Evolutionary conservation across 2,113 vertebrate species (phyloP), one percentile per base, ranked within the genome.

Genomic region (Heloderma charlesbogerti): DNA sequence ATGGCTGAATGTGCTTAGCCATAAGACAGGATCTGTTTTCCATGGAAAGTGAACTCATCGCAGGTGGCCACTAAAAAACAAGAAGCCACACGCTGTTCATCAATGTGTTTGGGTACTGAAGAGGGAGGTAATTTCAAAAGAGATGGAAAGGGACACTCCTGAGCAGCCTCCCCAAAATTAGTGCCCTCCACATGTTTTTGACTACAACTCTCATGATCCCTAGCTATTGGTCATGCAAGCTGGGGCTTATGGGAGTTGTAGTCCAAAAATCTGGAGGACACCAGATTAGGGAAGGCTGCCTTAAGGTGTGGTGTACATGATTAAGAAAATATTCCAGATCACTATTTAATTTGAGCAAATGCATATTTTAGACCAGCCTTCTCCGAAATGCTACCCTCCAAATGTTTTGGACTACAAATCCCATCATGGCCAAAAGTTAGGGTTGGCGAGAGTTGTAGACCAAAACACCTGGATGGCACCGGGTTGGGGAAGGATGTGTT

Each of bases 31-130:
- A 43, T 22, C 91, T 7, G 0, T 0, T 31, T n/a, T 71, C 91
- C 79, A 89, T 57, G 60, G 37, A 81, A 92, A 40, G 25, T 89
- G 51, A 90, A 91, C 82, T 0, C 86, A 72, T 87, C 27, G 63
- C 7, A 92, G 3, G 6, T 69, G 29, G 60, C 78, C 75, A 60
- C 13, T 74, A 81, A n/a, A 84, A 77, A 60, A 20, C 29, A 34
- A 60, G 37, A 54, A 57, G 34, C 27, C 48, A 34, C 40, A 40
- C 29, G 29, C 78, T 57, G 45, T 54, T 9, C 72, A 43, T 48
- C 83, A 40, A 27, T 34, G 31, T n/a, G 79, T 54, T 48, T 81
- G 29, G 78, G 16, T 37, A 37, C 54, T 75, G 29, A 54, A 74
- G 74, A 34, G 37, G 15, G 29, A 20, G 31, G n/a, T 22, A 63